These are phyloP conservation scores for Chanos chanos DNA, from an alignment of 2,797 vertebrate species.

Conservation along the genomic window DNA sequence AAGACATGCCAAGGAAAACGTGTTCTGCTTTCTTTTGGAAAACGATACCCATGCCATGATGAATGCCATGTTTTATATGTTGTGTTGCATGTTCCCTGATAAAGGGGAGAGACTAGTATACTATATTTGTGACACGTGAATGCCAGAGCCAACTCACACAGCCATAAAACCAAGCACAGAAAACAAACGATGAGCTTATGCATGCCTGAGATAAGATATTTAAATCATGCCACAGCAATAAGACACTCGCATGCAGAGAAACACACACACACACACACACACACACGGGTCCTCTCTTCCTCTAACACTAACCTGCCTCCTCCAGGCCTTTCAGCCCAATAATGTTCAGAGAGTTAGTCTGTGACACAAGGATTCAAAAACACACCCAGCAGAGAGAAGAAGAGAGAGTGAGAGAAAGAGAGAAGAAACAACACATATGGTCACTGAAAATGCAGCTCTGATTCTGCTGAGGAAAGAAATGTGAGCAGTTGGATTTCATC, in stretches of 20 bases:
- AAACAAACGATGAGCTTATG: background rate
- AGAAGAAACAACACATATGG: background rate
- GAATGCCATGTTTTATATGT: too few relatives aligned
- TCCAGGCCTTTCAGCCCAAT: constrained; percentile 22
- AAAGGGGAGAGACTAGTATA: too few relatives aligned
- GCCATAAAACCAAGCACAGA: background rate
- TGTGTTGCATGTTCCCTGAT: too few relatives aligned
- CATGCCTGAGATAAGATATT: too few relatives aligned
- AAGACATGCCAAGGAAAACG: too few relatives aligned
- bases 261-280: background rate
- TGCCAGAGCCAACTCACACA: background rate
- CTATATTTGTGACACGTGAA: too few relatives aligned
- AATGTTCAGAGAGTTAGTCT: constrained; percentile 27
- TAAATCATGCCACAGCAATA: constrained; percentile 34
- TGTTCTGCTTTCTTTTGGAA: too few relatives aligned
- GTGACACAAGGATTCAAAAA: constrained; percentile 14
- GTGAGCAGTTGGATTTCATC: too few relatives aligned
- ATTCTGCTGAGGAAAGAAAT: background rate
- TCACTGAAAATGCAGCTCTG: background rate
- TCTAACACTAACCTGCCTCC: constrained; percentile 38
- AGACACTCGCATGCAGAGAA: background rate
- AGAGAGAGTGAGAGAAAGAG: background rate
- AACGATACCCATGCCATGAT: too few relatives aligned
- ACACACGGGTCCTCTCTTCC: background rate
- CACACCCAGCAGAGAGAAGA: too few relatives aligned